Evolutionary conservation across 2,113 vertebrate species (phyloP), one percentile per base, ranked within the genome.

Genomic region (Neoarius graeffei): DNA sequence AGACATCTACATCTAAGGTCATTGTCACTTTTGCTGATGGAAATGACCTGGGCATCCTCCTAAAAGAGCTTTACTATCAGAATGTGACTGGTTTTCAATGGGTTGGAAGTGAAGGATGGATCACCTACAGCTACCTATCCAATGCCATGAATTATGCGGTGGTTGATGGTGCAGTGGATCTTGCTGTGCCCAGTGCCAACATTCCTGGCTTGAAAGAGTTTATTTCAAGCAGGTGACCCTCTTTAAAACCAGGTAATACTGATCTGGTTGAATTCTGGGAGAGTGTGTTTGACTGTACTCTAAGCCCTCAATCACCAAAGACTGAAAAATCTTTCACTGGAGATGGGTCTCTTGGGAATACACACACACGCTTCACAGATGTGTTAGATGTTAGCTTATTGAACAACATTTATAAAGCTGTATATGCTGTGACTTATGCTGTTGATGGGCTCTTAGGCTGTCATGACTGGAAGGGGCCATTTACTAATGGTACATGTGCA

Each of bases 41-140:
- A 19, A 94, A 94, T 48, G 95, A 96, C 86, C 91, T 96, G 52
- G 94, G 95, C 64, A 94, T 95, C 73, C 94, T 96, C 30, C 89
- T 95, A n/a, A 93, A 94, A 83, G 95, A 95, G 91, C 94, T 96
- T 48, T 91, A 94, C 83, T 84, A 85, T 64, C 94, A 96, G 87
- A 95, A 95, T 56, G 93, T 96, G 57, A 95, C 94, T 20, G 94
- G 94, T 19, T 90, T 95, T 42, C 95, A 96, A 88, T 96, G 95
- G 95, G 94, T 96, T 56, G 95, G 95, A 91, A 96, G 94, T 66
- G 95, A 96, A 86, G 95, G 94, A 20, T 96, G 95, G 95, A 94
- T 96, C 86, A 95, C 95, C 9, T 95, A 95, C 85, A 93, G 94
- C 30, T 93, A 94, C 23, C 92, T 96, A 14, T 93, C 95, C 67